A percentile compares a stretch with the other conserved stretches of the same genome.
Conservation (phyloP, 1,140 invertebrate species). For the Meteorus sp. region DNA sequence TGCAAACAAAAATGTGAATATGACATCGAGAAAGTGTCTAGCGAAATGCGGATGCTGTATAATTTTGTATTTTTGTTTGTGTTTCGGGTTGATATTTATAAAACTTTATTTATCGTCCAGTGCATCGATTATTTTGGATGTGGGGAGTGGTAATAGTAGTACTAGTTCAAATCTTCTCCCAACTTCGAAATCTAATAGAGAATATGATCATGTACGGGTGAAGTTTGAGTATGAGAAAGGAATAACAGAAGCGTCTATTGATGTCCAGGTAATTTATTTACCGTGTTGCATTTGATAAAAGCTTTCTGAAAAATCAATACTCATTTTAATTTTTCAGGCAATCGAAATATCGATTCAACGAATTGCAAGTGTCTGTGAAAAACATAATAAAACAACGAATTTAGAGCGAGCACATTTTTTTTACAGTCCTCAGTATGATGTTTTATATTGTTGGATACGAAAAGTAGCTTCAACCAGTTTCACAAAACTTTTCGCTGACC, state of each 20-base stretch:
- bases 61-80: slow-evolving; percentile 2
- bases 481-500: slow-evolving; percentile 50
- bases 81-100: not conserved
- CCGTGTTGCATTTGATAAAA: not conserved
- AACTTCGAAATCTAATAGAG: too few species aligned
- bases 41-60: not conserved
- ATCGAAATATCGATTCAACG: slow-evolving; percentile 29
- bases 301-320: not conserved
- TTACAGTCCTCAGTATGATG: slow-evolving; percentile 40
- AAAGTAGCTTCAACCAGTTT: slow-evolving; percentile 56
- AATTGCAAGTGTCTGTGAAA: slow-evolving; percentile 39
- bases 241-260: not conserved
- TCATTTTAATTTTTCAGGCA: slow-evolving; percentile 30
- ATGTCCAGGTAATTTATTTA: slow-evolving; percentile 3
- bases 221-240: not conserved
- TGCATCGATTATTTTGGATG: not conserved
- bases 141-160: too few species aligned
- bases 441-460: slow-evolving; percentile 56
- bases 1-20: too few species aligned
- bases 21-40: not conserved
- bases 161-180: too few species aligned
- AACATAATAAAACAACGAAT: slow-evolving; percentile 44
- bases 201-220: too few species aligned
- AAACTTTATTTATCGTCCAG: not conserved
- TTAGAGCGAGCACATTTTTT: slow-evolving; percentile 48